A percentile compares a stretch with the other conserved stretches of the same genome.
Conservation (phyloP, 2,888 invertebrate genomes). For the Zygaena filipendulae region DNA sequence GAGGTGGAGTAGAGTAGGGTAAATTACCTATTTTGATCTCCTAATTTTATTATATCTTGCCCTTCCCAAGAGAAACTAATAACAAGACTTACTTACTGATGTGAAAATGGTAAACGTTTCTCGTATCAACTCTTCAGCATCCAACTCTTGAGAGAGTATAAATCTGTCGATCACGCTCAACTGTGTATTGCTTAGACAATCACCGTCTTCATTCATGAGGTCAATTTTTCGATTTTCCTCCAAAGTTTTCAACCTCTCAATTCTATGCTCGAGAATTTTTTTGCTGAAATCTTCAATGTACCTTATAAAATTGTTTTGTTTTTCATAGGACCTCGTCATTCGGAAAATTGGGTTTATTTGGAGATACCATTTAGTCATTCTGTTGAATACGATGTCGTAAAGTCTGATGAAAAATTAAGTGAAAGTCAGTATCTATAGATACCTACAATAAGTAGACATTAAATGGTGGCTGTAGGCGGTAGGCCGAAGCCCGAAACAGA, state of each 20-base stretch:
- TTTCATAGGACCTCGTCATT: conserved; percentile 21
- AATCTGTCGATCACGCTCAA: conserved; percentile 49
- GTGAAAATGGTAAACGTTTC: conserved; percentile 52
- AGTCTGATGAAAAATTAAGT: conserved; percentile 27
- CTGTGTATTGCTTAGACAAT: conserved; percentile 26
- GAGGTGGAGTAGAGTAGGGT: no score
- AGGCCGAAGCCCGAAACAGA: no score
- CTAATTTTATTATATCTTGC: background rate
- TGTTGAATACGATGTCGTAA: conserved; percentile 34
- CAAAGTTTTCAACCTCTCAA: conserved; percentile 22
- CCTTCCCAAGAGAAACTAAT: no score
- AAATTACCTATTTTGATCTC: background rate
- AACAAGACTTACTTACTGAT: conserved; percentile 28
- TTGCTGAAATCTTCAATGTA: conserved; percentile 21
- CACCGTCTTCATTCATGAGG: conserved; percentile 27
- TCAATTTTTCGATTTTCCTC: conserved; percentile 19
- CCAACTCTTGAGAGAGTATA: conserved; percentile 34
- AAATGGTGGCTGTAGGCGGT: no score
- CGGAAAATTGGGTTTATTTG: conserved; percentile 43
- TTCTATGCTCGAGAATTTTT: conserved; percentile 25
- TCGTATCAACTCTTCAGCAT: conserved; percentile 24
- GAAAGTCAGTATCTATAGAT: no score
- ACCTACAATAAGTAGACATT: no score
- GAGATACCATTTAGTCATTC: conserved; percentile 52
- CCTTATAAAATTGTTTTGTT: conserved; percentile 20